Conservation (phyloP, 2,888 invertebrate species). For the Pseudolycoriella hygida region DNA sequence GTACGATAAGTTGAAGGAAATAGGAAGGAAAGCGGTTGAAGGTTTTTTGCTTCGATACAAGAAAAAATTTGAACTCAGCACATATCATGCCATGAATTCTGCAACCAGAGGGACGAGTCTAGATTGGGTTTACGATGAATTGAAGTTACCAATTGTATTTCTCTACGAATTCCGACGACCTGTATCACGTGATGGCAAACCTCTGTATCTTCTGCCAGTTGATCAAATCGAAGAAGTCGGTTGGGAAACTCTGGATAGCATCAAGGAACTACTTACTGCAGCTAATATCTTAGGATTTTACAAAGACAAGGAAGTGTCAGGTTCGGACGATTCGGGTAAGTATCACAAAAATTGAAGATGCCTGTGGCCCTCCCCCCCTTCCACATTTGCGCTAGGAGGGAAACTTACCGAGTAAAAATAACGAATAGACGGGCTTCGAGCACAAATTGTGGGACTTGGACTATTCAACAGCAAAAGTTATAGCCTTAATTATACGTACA, state of each 20-base stretch:
- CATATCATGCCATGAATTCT: constrained; percentile 17
- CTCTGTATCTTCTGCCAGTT: constrained; percentile 20
- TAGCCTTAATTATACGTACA: too few relatives aligned
- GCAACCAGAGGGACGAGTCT: too few relatives aligned
- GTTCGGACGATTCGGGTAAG: too few relatives aligned
- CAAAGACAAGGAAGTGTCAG: too few relatives aligned
- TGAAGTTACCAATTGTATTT: constrained; percentile 24
- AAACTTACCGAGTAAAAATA: too few relatives aligned
- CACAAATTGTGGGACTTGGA: too few relatives aligned
- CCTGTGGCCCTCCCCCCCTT: too few relatives aligned
- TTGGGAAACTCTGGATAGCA: constrained; percentile 23
- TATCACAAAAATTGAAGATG: too few relatives aligned
- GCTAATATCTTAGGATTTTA: constrained; percentile 24
- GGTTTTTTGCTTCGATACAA: constrained; percentile 17
- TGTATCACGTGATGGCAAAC: constrained; percentile 21
- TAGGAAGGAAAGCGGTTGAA: constrained; percentile 22
- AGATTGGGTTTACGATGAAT: constrained; percentile 21
- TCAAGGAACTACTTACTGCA: constrained; percentile 21
- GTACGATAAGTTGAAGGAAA: constrained; percentile 23
- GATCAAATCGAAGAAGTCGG: constrained; percentile 24
- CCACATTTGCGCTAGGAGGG: too few relatives aligned
- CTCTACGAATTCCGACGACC: constrained; percentile 28
- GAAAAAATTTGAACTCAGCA: constrained; percentile 22
- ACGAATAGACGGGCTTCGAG: too few relatives aligned
- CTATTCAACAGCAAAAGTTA: too few relatives aligned